phyloP scores from a whole-genome alignment of 2,797 vertebrate genomes.

The Rousettus madagascariensis region DNA sequence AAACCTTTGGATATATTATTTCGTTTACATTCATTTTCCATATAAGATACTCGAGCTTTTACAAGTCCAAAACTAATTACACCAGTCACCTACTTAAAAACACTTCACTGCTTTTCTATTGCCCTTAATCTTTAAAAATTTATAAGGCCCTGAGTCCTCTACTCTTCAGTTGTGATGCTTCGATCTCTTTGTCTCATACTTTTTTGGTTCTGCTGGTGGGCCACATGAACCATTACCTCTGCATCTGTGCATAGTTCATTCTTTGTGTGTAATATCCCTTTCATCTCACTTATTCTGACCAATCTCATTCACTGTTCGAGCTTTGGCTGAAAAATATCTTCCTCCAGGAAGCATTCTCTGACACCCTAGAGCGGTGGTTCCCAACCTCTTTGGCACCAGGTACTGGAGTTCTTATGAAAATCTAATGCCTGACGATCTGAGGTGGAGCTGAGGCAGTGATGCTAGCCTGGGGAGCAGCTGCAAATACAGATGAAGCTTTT shows the following conservation, averaged over 20 bases:
- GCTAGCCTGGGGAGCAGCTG: no score
- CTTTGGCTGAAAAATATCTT: background rate
- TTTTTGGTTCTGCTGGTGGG: background rate
- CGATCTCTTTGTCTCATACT: background rate
- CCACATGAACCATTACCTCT: fast-evolving
- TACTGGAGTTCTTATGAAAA: no score
- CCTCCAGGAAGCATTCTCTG: background rate
- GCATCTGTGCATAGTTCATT: background rate
- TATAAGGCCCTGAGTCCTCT: background rate
- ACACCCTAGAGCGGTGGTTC: background rate
- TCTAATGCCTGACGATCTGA: no score
- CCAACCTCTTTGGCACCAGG: no score
- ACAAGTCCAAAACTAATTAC: background rate
- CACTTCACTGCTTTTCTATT: background rate
- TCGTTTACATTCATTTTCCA: background rate
- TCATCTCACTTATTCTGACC: background rate
- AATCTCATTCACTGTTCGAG: background rate
- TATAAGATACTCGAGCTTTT: background rate
- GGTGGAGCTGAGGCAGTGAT: no score
- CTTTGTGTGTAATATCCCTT: background rate
- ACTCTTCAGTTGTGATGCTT: background rate
- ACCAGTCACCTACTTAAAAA: background rate
- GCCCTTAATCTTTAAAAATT: background rate
- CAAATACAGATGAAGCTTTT: no score
- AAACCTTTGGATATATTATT: background rate